A percentile compares a stretch with the other conserved stretches of the same genome.
Conservation (phyloP, 2,888 invertebrate genomes). For the Andrena bucephala region DNA sequence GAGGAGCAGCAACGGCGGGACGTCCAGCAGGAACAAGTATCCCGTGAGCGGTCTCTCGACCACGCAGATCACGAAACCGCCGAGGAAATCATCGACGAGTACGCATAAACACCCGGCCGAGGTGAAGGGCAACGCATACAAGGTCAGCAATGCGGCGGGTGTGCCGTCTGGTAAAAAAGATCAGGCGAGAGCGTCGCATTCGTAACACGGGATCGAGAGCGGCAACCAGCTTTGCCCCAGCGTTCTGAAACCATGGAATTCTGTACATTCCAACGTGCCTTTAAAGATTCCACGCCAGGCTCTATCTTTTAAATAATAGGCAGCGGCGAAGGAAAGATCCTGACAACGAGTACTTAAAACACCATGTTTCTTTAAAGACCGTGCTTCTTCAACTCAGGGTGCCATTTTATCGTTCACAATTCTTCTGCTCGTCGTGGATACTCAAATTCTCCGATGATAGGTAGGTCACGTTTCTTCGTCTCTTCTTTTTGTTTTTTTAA, state of each 20-base stretch:
- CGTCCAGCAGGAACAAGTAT: constrained; percentile 87
- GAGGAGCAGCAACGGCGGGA: constrained; percentile 67
- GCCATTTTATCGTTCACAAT: constrained; percentile 78
- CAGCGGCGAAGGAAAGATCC: constrained; percentile 23
- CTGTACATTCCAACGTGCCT: constrained; percentile 60
- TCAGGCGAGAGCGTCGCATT: constrained; percentile 80
- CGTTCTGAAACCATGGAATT: constrained; percentile 35
- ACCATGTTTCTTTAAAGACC: constrained; percentile 65
- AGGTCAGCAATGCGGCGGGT: constrained; percentile 66
- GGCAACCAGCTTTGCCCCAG: constrained; percentile 7
- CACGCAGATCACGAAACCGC: constrained; percentile 87
- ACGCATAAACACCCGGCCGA: constrained; percentile 91
- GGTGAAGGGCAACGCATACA: constrained; percentile 83
- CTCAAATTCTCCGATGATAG: constrained; percentile 40
- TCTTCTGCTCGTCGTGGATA: constrained; percentile 51
- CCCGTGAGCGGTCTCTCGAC: constrained; percentile 89
- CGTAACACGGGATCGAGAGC: constrained; percentile 67
- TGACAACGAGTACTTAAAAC: constrained; percentile 56
- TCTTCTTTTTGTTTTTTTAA: too few species aligned
- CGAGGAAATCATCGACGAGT: constrained; percentile 87
- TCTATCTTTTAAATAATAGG: constrained; percentile 20
- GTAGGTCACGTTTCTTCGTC: constrained; percentile 26
- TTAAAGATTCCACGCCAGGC: constrained; percentile 34
- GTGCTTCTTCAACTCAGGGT: constrained; percentile 83
- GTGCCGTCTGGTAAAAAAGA: constrained; percentile 78